Conservation (phyloP, 2,113 vertebrate species). For the Seriola aureovittata region DNA sequence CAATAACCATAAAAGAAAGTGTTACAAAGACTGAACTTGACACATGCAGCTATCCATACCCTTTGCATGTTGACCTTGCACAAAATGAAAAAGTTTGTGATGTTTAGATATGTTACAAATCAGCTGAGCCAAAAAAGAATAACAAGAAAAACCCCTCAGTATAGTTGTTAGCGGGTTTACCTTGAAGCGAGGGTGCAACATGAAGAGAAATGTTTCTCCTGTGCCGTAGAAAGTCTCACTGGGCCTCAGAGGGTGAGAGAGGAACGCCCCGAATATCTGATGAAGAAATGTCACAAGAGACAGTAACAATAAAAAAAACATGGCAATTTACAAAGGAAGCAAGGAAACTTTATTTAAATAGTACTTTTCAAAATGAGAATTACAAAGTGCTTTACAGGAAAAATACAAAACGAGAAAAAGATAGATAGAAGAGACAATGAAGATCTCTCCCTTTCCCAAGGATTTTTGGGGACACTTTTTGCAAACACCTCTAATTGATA, state of each 20-base stretch:
- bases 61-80: slow-evolving; percentile 1
- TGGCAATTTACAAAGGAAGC: not conserved
- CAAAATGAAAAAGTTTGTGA: not conserved
- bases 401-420: not conserved
- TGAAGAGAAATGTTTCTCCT: slow-evolving; percentile 87
- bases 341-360: not conserved
- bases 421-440: not conserved
- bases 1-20: slow-evolving; percentile 3
- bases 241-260: slow-evolving; percentile 83
- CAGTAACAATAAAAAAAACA: not conserved
- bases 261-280: slow-evolving; percentile 85
- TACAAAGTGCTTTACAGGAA: not conserved
- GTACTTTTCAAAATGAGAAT: too few relatives aligned
- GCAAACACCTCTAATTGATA: not conserved
- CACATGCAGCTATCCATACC: not conserved
- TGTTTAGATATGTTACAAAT: not conserved
- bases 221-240: slow-evolving; percentile 86
- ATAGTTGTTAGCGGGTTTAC: slow-evolving; percentile 51
- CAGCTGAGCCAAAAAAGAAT: not conserved
- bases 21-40: not conserved
- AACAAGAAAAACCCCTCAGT: not conserved
- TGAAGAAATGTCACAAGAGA: not conserved
- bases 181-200: slow-evolving; percentile 86
- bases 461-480: not conserved
- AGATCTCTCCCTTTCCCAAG: not conserved